Evolutionary conservation across 2,113 vertebrate genomes (phyloP).

Genomic region (Reinhardtius hippoglossoides): DNA sequence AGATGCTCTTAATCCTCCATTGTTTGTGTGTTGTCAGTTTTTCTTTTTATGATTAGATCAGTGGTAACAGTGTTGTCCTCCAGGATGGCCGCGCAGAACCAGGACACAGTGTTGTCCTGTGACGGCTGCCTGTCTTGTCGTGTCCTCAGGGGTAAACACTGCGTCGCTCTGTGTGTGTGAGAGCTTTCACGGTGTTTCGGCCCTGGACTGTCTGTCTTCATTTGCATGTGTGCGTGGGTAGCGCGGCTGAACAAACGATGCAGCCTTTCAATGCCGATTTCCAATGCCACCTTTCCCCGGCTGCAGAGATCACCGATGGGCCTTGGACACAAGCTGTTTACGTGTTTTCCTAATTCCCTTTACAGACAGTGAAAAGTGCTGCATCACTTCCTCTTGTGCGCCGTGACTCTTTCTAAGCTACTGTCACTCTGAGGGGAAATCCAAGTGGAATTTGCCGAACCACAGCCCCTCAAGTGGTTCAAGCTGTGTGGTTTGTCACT

Average conservation of each 20-base stretch:
- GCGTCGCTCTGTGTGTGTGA: constrained; percentile 36
- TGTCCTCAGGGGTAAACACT: constrained; percentile 59
- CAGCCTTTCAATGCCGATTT: constrained; percentile 28
- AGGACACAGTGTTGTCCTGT: constrained; percentile 49
- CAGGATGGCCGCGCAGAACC: constrained; percentile 34
- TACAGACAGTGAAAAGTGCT: constrained; percentile 9
- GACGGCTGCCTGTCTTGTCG: constrained; percentile 46
- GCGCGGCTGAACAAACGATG: constrained; percentile 20
- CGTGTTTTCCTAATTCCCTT: constrained; percentile 4
- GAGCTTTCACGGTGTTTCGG: constrained; percentile 49
- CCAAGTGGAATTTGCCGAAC: constrained; percentile 4
- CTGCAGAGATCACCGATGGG: constrained; percentile 19
- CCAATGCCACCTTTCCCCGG: constrained; percentile 26
- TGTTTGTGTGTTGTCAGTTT: not conserved
- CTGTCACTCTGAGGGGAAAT: constrained; percentile 1
- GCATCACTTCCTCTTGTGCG: constrained; percentile 18
- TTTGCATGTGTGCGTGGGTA: not conserved
- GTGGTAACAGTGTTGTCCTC: constrained; percentile 38
- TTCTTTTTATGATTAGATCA: not conserved
- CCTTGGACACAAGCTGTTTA: constrained; percentile 43
- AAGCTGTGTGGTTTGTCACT: not conserved
- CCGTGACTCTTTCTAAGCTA: constrained; percentile 9
- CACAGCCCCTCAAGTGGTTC: not conserved
- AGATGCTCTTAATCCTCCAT: constrained; percentile 13
- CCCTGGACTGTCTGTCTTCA: constrained; percentile 20